Conservation (phyloP, 2,113 vertebrate genomes). For the Atrichornis clamosus region DNA sequence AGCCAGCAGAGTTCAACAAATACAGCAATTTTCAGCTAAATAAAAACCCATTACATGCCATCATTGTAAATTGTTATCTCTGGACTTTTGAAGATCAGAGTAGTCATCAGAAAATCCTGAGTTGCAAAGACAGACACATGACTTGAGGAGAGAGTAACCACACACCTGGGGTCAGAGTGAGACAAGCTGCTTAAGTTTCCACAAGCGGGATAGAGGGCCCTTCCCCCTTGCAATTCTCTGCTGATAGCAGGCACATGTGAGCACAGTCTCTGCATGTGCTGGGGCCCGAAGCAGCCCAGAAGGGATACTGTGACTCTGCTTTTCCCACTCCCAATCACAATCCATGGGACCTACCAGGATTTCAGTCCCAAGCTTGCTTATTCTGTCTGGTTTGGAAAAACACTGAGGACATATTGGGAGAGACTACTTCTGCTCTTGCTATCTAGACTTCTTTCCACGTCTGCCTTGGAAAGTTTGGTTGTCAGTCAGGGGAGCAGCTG, state of each 20-base stretch:
- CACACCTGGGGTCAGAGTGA: background rate
- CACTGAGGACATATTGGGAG: background rate
- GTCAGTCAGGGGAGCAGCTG: background rate
- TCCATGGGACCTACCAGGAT: background rate
- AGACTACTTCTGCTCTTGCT: background rate
- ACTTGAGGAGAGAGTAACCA: background rate
- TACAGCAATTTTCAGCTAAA: background rate
- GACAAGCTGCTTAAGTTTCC: background rate
- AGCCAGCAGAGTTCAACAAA: background rate
- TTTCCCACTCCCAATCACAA: background rate
- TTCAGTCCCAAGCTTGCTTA: background rate
- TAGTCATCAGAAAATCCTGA: background rate
- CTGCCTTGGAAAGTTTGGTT: background rate
- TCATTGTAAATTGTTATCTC: background rate
- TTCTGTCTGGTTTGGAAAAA: background rate
- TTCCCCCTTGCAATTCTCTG: background rate
- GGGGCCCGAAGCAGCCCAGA: background rate
- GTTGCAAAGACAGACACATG: background rate
- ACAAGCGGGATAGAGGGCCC: background rate
- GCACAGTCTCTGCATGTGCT: no score
- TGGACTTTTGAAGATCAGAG: background rate
- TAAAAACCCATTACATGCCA: background rate
- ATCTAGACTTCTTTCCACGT: background rate
- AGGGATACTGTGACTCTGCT: accelerated
- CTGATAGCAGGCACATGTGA: background rate